Evolutionary conservation across 1,140 invertebrate genomes (phyloP).

Genomic region (Lithobius niger): DNA sequence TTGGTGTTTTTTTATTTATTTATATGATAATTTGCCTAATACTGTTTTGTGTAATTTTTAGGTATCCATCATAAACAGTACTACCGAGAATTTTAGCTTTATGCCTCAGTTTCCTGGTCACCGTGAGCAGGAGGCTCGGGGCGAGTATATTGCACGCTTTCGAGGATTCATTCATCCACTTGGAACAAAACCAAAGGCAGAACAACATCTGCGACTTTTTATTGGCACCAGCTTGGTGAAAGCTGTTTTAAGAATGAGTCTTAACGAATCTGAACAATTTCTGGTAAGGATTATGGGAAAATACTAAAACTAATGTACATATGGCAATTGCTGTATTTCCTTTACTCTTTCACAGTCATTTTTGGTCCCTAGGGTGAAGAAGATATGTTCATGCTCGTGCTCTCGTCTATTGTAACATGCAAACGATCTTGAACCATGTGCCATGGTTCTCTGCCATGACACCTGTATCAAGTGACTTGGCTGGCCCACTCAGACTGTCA

Average conservation of each 20-base stretch:
- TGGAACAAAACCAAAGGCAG: slow-evolving; percentile 53
- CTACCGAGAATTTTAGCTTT: slow-evolving; percentile 58
- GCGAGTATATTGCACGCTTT: slow-evolving; percentile 41
- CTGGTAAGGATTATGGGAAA: slow-evolving; percentile 12
- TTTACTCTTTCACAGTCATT: too few species aligned
- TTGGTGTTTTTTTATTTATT: not conserved
- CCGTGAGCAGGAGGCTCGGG: slow-evolving; percentile 48
- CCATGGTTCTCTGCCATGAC: too few species aligned
- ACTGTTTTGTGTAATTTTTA: slow-evolving; percentile 19
- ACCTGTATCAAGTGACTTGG: too few species aligned
- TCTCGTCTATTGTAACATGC: too few species aligned
- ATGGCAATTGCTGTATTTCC: too few species aligned
- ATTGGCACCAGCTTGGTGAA: slow-evolving; percentile 20
- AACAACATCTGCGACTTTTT: slow-evolving; percentile 17
- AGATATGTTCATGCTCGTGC: too few species aligned
- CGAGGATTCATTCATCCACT: slow-evolving; percentile 64
- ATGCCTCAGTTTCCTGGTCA: slow-evolving; percentile 41
- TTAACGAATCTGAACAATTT: slow-evolving; percentile 19
- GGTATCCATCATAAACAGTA: slow-evolving; percentile 63
- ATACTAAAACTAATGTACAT: too few species aligned
- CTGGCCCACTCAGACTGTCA: too few species aligned
- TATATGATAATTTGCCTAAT: not conserved
- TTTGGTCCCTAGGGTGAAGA: too few species aligned
- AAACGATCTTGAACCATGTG: too few species aligned
- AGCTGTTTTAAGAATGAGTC: slow-evolving; percentile 24